Conservation (phyloP, 2,888 invertebrate species). For the Steromphala cineraria region DNA sequence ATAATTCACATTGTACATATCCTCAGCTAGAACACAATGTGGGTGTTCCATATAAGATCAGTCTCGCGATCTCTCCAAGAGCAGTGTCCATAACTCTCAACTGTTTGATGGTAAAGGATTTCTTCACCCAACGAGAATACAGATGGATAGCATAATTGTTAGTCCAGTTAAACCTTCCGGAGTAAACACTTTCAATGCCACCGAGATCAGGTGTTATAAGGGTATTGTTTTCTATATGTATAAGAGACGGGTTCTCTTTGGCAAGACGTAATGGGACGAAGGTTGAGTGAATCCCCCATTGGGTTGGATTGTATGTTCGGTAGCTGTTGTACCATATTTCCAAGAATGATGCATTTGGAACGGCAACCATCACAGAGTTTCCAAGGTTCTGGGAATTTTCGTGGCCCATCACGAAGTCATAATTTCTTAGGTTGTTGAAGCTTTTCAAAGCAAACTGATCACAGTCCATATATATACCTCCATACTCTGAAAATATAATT, state of each 20-base stretch:
- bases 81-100: constrained; percentile 28
- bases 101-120: constrained; percentile 21
- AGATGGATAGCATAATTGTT: constrained; percentile 64
- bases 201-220: constrained; percentile 48
- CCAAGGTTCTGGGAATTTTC: constrained; percentile 55
- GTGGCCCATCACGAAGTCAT: constrained; percentile 60
- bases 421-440: constrained; percentile 53
- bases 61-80: constrained; percentile 35
- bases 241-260: constrained; percentile 39
- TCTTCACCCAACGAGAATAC: constrained; percentile 35
- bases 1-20: no score
- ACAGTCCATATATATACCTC: constrained; percentile 70
- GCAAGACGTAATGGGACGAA: constrained; percentile 50
- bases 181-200: constrained; percentile 41
- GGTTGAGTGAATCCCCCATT: constrained; percentile 55
- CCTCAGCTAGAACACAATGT: constrained; percentile 10
- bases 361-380: constrained; percentile 63
- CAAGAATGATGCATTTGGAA: constrained; percentile 53
- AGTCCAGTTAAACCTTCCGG: constrained; percentile 45
- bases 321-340: constrained; percentile 61
- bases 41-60: constrained; percentile 28
- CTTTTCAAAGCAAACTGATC: constrained; percentile 63
- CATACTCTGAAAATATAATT: constrained; percentile 53
- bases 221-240: constrained; percentile 47
- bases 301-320: constrained; percentile 42